Base-by-base conservation (phyloP, 37 sponge, comb jelly and placozoan species). In the Axinella damicornis region DNA sequence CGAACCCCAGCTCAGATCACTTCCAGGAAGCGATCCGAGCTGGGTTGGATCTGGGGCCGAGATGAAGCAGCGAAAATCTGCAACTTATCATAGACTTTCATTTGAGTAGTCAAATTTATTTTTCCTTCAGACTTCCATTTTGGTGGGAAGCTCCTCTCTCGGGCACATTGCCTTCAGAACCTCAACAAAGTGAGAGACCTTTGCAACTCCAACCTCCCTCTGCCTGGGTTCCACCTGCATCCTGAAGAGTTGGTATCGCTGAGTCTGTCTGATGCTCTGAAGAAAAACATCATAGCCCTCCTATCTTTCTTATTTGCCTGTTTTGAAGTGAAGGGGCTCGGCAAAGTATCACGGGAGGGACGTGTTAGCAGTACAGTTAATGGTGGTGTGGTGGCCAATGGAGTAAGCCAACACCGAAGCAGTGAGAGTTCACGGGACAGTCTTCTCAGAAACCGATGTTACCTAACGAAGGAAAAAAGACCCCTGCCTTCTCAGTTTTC, bases 91-190 rank as follows among this genome's bases (percentile, higher is more conserved):
- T 35, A 64, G 25, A 64, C 25, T 22, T 64, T 64, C 25, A 12
- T 56, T 14, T 19, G 57, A 18, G 18, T n/a, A 24, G 67, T 22
- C 67, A 14, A 46, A 46, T 46, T 46, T 57, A 36, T 63, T 78
- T 24, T 62, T 39, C 56, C 31, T 79, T 36, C 70, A 82, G 84
- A 78, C 78, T 83, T 83, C 67, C 35, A 72, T 36, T 74, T 90
- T 46, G 34, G 66, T 31, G 46, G 14, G 31, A 5, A 76, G 16
- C 46, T 57, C 25, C 46, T 83, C 20, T 21, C 78, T 5, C 18
- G 15, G 20, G 41, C 84, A n/a, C 62, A 82, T 32, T 25, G 38
- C 33, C 20, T 79, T 32, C 25, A 41, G 28, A 79, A 83, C 56
- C 65, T 79, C 2, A 67, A 2, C n/a, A 31, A 28, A 63, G 69